Evolutionary conservation across 1,140 invertebrate species (phyloP).

Genomic region (Galleria mellonella): DNA sequence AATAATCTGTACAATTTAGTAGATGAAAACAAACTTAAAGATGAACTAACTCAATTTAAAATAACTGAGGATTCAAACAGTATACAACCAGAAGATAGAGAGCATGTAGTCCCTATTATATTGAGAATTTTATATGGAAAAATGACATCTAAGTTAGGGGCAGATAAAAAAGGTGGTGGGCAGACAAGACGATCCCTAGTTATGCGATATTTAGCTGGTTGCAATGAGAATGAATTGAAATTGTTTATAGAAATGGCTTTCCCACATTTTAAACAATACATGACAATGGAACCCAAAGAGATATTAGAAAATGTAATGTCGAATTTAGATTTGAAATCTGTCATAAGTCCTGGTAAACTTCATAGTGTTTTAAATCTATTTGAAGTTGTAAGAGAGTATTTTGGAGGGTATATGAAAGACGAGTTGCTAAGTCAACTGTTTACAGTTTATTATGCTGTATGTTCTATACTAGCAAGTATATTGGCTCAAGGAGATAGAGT

Average conservation of each 20-base stretch:
- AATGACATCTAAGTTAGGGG: constrained; percentile 86
- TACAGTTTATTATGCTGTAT: constrained; percentile 82
- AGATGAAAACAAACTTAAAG: constrained; percentile 91
- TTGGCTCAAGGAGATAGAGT: constrained; percentile 74
- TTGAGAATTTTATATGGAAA: constrained; percentile 93
- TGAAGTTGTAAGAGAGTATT: constrained; percentile 88
- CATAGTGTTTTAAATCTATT: constrained; percentile 86
- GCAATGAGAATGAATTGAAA: constrained; percentile 84
- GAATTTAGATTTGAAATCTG: constrained; percentile 76
- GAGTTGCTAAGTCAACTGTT: constrained; percentile 81
- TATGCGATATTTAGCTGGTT: constrained; percentile 89
- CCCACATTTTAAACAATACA: constrained; percentile 79
- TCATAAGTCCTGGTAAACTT: constrained; percentile 82
- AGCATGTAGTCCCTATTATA: constrained; percentile 85
- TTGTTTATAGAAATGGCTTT: constrained; percentile 91
- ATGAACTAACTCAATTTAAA: constrained; percentile 86
- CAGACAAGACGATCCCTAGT: constrained; percentile 83
- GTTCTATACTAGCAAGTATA: constrained; percentile 77
- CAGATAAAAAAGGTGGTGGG: constrained; percentile 82
- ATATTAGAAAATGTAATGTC: constrained; percentile 66
- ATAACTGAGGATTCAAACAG: constrained; percentile 81
- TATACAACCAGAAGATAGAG: constrained; percentile 83
- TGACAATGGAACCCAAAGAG: constrained; percentile 68
- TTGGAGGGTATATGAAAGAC: constrained; percentile 83
- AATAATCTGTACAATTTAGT: constrained; percentile 85